Percentiles rank a stretch among this genome's conserved stretches.
Evolutionary conservation across 2,888 invertebrate species (phyloP).

Genomic region (Trachelus tabidus): DNA sequence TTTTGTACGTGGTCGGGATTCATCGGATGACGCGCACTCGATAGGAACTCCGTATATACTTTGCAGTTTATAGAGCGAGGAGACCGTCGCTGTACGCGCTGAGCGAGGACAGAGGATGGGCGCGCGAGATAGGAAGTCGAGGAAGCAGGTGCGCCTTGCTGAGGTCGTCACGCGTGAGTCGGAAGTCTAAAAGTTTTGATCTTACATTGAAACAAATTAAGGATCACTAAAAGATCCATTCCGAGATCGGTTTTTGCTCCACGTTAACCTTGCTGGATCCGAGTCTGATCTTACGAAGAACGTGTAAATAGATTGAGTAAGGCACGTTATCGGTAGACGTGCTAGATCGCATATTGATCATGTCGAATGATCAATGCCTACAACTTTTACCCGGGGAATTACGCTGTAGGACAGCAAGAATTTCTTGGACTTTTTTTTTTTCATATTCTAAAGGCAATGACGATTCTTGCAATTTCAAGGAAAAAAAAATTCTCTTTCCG

Average conservation of each 20-base stretch:
- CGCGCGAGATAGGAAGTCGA: background rate
- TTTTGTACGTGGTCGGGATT: background rate
- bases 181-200: no score
- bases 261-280: no score
- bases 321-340: no score
- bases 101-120: background rate
- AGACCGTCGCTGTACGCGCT: background rate
- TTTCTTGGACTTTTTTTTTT: background rate
- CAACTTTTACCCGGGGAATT: background rate
- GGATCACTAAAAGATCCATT: no score
- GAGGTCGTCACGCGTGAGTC: background rate
- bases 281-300: no score
- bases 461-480: background rate
- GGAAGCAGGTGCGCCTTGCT: background rate
- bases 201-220: no score
- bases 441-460: background rate
- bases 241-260: no score
- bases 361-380: accelerated
- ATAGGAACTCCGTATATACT: background rate
- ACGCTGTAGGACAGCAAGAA: background rate
- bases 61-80: background rate
- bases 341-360: no score
- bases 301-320: no score
- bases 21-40: background rate
- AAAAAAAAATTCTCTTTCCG: background rate